Conservation (phyloP, 2,797 vertebrate genomes). For the Lacerta viridis region DNA sequence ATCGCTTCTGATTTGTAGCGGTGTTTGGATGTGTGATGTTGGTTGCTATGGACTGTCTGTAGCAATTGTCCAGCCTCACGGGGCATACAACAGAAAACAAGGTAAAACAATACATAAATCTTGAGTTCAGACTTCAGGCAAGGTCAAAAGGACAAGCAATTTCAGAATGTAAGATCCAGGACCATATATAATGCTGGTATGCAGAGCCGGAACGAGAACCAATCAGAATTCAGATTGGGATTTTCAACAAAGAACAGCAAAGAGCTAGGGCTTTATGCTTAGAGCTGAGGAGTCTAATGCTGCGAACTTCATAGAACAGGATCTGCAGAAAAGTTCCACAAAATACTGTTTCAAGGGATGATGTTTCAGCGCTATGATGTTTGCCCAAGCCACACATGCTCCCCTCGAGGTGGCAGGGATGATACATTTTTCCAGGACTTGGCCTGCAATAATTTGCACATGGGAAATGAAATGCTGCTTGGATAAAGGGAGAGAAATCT, state of each 20-base stretch:
- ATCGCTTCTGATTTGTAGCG: neutral
- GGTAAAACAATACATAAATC: neutral
- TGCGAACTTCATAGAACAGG: neutral
- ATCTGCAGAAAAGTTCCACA: neutral
- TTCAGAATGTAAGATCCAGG: neutral
- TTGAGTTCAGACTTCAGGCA: neutral
- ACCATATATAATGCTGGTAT: neutral
- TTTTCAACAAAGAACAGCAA: neutral
- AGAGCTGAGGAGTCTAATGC: neutral
- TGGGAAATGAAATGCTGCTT: neutral
- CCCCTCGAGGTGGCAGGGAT: neutral
- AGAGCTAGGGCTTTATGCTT: neutral
- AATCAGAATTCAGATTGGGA: neutral
- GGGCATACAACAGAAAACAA: neutral
- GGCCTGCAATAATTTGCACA: neutral
- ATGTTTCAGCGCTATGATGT: neutral
- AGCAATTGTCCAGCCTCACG: neutral
- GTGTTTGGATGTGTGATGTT: neutral
- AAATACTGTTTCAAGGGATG: neutral
- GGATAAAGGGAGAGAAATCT: neutral
- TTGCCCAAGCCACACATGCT: neutral
- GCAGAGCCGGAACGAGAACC: neutral
- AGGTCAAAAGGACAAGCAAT: neutral
- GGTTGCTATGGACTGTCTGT: neutral
- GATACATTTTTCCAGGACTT: neutral